These are phyloP conservation scores for Amphipoea lucens DNA, from an alignment of 2,888 invertebrate species.

Conservation along the genomic window DNA sequence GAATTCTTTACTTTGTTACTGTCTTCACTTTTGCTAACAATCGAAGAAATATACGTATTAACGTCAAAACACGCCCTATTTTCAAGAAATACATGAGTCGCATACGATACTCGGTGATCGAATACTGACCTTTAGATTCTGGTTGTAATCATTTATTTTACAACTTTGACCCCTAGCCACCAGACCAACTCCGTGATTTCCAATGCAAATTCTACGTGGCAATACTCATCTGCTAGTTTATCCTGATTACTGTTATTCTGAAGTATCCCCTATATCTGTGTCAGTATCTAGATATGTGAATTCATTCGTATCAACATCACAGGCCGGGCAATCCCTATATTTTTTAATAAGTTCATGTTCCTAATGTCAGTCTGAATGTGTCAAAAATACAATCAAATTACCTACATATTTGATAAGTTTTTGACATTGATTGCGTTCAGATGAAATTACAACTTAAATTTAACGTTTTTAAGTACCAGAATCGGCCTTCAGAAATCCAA, in stretches of 20 bases:
- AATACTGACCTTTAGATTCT: slow-evolving; percentile 57
- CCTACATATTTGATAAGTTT: not conserved
- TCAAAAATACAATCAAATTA: not conserved
- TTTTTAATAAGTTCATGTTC: not conserved
- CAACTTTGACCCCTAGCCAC: slow-evolving; percentile 58
- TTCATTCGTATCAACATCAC: not conserved
- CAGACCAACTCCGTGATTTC: slow-evolving; percentile 18
- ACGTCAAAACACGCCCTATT: slow-evolving; percentile 4
- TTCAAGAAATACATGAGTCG: slow-evolving; percentile 10
- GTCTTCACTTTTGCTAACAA: not conserved
- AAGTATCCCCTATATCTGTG: not conserved
- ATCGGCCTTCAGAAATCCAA: not conserved
- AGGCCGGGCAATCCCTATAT: not conserved
- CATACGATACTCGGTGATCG: slow-evolving; percentile 36
- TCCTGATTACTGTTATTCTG: not conserved
- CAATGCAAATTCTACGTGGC: slow-evolving; percentile 13
- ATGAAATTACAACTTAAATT: not conserved
- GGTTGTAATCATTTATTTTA: slow-evolving; percentile 53
- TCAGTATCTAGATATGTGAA: not conserved
- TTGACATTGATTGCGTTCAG: too few relatives aligned
- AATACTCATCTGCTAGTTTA: slow-evolving; percentile 10
- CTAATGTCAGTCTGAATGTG: not conserved
- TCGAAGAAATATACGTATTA: not conserved
- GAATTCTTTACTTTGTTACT: not conserved
- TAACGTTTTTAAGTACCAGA: not conserved